A percentile compares a stretch with the other conserved stretches of the same genome.
phyloP scores from a whole-genome alignment of 2,888 invertebrate species.

The Cryptophagus acutangulus region DNA sequence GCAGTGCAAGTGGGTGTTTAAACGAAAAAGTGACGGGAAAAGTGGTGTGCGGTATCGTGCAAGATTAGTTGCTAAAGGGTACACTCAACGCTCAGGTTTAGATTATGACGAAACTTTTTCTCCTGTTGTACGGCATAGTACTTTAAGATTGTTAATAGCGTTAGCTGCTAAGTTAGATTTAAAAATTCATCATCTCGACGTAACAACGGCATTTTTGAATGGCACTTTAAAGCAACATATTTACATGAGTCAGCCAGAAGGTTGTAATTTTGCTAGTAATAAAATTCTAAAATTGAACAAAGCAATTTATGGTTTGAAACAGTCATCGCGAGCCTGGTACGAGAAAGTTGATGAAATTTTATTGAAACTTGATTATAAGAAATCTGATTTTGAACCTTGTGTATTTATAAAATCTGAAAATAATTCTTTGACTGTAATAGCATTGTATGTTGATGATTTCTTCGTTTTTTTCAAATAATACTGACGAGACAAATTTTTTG shows the following conservation, averaged over 20 bases:
- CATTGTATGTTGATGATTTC: slow-evolving; percentile 16
- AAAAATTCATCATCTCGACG: slow-evolving; percentile 22
- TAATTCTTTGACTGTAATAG: slow-evolving; percentile 10
- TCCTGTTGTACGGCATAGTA: slow-evolving; percentile 22
- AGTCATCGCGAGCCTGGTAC: slow-evolving; percentile 10
- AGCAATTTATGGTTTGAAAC: slow-evolving; percentile 18
- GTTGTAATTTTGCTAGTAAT: slow-evolving; percentile 16
- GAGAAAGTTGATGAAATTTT: slow-evolving; percentile 15
- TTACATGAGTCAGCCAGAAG: slow-evolving; percentile 23
- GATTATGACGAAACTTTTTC: slow-evolving; percentile 19
- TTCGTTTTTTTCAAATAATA: slow-evolving; percentile 7
- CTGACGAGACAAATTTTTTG: background rate
- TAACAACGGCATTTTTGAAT: slow-evolving; percentile 27
- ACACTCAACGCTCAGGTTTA: slow-evolving; percentile 11
- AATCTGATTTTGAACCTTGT: slow-evolving; percentile 18
- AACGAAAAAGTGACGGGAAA: slow-evolving; percentile 13
- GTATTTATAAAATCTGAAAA: slow-evolving; percentile 6
- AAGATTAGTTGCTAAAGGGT: slow-evolving; percentile 20
- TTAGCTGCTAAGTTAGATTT: slow-evolving; percentile 22
- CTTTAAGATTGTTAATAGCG: slow-evolving; percentile 26
- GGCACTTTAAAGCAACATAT: slow-evolving; percentile 21
- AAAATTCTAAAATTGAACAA: slow-evolving; percentile 20
- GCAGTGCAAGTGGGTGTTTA: slow-evolving; percentile 21
- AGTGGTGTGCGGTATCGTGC: slow-evolving; percentile 11
- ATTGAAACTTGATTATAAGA: slow-evolving; percentile 17